Percentiles rank a stretch among this genome's conserved stretches.
phyloP scores from a whole-genome alignment of 1,140 invertebrate species.

The Drosophila ogumai region DNA sequence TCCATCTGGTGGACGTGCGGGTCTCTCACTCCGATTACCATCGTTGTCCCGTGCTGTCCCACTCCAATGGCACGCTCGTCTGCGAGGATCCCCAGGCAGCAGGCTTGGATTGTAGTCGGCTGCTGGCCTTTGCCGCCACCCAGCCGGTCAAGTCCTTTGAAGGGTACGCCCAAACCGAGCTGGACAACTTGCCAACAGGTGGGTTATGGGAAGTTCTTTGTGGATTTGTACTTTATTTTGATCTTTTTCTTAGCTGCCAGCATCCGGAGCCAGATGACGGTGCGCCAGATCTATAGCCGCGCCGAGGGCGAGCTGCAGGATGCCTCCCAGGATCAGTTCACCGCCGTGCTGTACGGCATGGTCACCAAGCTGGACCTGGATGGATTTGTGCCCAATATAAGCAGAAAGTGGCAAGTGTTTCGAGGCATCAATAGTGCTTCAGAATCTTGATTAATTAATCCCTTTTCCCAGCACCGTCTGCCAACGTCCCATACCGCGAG shows the following conservation, averaged over 20 bases:
- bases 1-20: slow-evolving; percentile 86
- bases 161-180: slow-evolving; percentile 31
- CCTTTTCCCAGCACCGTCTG: slow-evolving; percentile 56
- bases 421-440: neutral
- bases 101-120: slow-evolving; percentile 27
- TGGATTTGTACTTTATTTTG: neutral
- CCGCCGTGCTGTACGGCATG: slow-evolving; percentile 85
- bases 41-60: slow-evolving; percentile 66
- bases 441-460: neutral
- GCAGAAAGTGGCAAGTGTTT: slow-evolving; percentile 68
- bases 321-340: slow-evolving; percentile 84
- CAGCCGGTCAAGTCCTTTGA: slow-evolving; percentile 36
- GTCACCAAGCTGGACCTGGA: slow-evolving; percentile 86
- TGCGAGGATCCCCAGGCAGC: slow-evolving; percentile 84
- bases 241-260: slow-evolving; percentile 60
- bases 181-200: slow-evolving; percentile 56
- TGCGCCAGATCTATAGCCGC: slow-evolving; percentile 85
- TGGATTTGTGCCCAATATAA: slow-evolving; percentile 72
- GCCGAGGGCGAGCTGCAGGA: slow-evolving; percentile 73
- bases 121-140: slow-evolving; percentile 54
- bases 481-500: slow-evolving; percentile 30
- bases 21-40: slow-evolving; percentile 83
- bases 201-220: neutral
- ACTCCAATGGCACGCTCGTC: slow-evolving; percentile 80
- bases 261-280: slow-evolving; percentile 85